These are phyloP conservation scores for Drosophila macrospina DNA, from an alignment of 2,888 invertebrate species.

Conservation along the genomic window DNA sequence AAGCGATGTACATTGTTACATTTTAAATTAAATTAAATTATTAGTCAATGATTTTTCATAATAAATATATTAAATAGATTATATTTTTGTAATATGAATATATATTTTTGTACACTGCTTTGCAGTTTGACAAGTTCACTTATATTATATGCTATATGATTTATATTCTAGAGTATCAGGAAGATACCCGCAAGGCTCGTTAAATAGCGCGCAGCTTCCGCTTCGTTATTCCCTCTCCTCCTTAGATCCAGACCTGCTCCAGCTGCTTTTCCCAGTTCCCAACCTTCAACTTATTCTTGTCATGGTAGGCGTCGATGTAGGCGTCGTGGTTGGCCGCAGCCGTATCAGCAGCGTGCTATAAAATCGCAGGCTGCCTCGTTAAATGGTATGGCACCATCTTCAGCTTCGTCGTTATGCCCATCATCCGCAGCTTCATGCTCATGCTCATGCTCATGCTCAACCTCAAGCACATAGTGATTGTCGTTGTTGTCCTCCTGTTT, in stretches of 20 bases:
- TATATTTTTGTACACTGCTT: too few relatives aligned
- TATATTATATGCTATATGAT: not conserved
- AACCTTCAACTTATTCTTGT: not conserved
- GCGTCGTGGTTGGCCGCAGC: slow-evolving; percentile 48
- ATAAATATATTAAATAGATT: too few relatives aligned
- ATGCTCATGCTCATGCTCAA: slow-evolving; percentile 11
- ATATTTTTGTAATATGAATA: too few relatives aligned
- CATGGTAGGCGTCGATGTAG: slow-evolving; percentile 18
- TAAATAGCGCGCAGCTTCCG: slow-evolving; percentile 62
- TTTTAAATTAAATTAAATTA: too few relatives aligned
- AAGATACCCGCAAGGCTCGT: slow-evolving; percentile 56
- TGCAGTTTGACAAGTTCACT: not conserved
- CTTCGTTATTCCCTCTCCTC: not conserved
- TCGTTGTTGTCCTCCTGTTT: slow-evolving; percentile 20
- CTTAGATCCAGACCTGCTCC: not conserved
- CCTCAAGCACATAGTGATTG: slow-evolving; percentile 13
- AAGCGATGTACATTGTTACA: too few relatives aligned
- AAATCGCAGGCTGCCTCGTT: slow-evolving; percentile 51
- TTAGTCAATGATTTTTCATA: not conserved
- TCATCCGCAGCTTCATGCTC: slow-evolving; percentile 9
- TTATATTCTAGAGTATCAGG: slow-evolving; percentile 23
- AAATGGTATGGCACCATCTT: slow-evolving; percentile 38
- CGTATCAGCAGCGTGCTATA: slow-evolving; percentile 32
- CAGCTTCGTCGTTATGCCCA: slow-evolving; percentile 19
- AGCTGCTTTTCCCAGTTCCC: not conserved